Base-by-base conservation (phyloP, 2,888 invertebrate genomes). In the Daptonema setosum region DNA sequence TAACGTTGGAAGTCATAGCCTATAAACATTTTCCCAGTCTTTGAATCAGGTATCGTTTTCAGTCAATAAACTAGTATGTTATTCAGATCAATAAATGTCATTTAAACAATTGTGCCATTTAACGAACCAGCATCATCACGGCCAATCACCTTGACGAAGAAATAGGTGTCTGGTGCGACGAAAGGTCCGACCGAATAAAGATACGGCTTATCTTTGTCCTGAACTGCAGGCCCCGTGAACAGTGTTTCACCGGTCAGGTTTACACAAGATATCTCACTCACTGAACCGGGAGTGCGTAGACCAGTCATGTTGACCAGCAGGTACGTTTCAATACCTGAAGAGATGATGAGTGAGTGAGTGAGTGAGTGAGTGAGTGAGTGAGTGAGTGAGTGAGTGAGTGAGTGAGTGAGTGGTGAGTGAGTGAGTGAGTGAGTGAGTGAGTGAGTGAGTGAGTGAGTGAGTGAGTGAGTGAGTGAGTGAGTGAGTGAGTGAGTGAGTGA, bases 81-180 rank as follows among this genome's bases (percentile, higher is more conserved):
- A 20, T 28, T 52, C 22, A 53, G 11, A 25, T 54, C 20, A 14
- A 14, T 35, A 28, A 14, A 43, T 11, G n/a, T n/a, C 14, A 14
- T 11, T 56, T 59, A 17, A 29, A 26, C 22, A 25, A 51, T 22
- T 20, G 47, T n/a, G n/a, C n/a, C n/a, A n/a, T n/a, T n/a, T n/a
- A n/a, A n/a, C n/a, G n/a, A n/a, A n/a, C 41, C 77, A 59, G 75
- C 67, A 58, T 76, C 75, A 66, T 81, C 81, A 48, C 71, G 71
- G 1, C 82, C 83, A 61, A 76, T 77, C 1, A n/a, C 80, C 69
- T 78, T 77, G 50, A 82, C 74, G 68, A 81, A 80, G 70, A 81
- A 82, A 63, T 79, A 77, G 2, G 78, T 77, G 28, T 78, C 74
- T 0, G 82, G 82, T 1, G 81, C 80, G 52, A 78, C 66, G 62